Evolutionary conservation across 2,888 invertebrate species (phyloP), one percentile per base, ranked within the genome.

Genomic region (Crematogaster levior): DNA sequence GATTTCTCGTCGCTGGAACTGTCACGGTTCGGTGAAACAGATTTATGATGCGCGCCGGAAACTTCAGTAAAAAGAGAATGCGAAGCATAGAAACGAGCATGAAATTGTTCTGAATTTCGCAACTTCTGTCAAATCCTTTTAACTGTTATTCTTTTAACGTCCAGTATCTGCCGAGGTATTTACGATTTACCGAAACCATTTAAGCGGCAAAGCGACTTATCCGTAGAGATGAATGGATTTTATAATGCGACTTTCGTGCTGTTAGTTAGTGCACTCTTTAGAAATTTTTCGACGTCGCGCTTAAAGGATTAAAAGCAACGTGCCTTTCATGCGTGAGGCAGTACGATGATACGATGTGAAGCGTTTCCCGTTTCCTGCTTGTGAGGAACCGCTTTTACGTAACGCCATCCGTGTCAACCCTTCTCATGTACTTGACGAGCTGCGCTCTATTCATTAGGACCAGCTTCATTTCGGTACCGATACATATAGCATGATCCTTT

Each of bases 381-480:
- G 63, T 12, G 48, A 74, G 48, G 7, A 72, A n/a, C 27, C n/a
- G 75, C 75, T 65, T 65, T 75, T 65, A 65, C 53, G 75, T 40
- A 63, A 75, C 37, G 63, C 51, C 63, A 30, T 75, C 65, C 65
- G 24, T 63, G 65, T 75, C 75, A 51, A 75, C 65, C 75, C 51
- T 75, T 53, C 75, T 65, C 75, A 53, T 27, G 51, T 72, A 72
- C 15, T 72, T 58, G 72, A 72, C 63, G 51, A 75, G 58, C 58
- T 37, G n/a, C 27, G 58, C 27, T 65, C 75, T 75, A 75, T 75
- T 75, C 75, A 75, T 75, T 65, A 75, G 61, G 65, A 75, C 75
- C 75, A 27, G 75, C 75, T 75, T 75, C 65, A 75, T 75, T 75
- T 75, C 37, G 75, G 63, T 37, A 75, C 63, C 37, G 34, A 63